Evolutionary conservation across 2,797 vertebrate species (phyloP), one percentile per base, ranked within the genome.

Genomic region (Centroberyx gerrardi): DNA sequence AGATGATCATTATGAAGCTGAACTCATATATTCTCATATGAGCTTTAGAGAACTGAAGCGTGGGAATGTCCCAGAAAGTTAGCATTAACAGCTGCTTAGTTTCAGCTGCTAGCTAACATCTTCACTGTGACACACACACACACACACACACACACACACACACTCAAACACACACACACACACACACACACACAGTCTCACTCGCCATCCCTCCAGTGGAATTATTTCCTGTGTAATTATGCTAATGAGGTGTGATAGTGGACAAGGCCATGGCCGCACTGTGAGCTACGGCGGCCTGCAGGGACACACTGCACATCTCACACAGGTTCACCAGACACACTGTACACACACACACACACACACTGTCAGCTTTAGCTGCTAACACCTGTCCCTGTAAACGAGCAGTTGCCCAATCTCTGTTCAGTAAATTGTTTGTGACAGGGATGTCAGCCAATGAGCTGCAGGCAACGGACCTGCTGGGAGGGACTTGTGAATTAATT

Each of bases 361-460:
- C 52, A 62, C 61, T 42, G 5, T 58, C 52, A 53, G 58, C 62
- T 55, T 69, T 52, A 18, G 60, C 14, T 33, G 10, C n/a, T 49
- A 77, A 74, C 61, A 74, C 74, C 72, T 81, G 78, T 76, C 68
- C 33, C 70, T 77, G 59, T 58, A 80, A 80, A 82, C 80, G 63
- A 82, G 54, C 63, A 62, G 67, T 18, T 17, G 65, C 52, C 82
- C 83, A 81, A 80, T 83, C 73, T 59, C 72, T 63, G 61, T 48
- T 56, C 61, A 66, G 55, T 29, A 12, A 62, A 29, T 5, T 3
- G 33, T 33, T 31, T 42, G 40, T 42, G 52, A 46, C 70, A 48
- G 42, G n/a, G 13, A 22, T 29, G 14, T 48, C 29, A 36, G 52
- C 59, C 66, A 68, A 42, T 72, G 36, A 67, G 70, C 74, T 71